Percentiles rank a stretch among this genome's conserved stretches.
Evolutionary conservation across 2,797 vertebrate species (phyloP).

Genomic region (Chanos chanos): DNA sequence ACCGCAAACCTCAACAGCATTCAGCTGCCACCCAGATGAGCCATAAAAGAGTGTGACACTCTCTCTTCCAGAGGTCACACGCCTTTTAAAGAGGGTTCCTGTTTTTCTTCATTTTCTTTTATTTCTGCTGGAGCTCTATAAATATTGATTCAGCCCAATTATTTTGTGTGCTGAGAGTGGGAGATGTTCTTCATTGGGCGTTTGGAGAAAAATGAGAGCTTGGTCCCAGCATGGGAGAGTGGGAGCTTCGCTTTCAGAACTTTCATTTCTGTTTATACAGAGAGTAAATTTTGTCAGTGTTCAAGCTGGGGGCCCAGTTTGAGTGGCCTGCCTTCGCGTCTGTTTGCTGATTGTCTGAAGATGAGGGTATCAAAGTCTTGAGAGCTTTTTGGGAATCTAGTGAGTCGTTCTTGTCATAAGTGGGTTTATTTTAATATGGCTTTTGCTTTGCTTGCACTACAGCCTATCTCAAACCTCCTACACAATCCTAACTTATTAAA

Average conservation of each 20-base stretch:
- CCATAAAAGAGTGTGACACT: not conserved
- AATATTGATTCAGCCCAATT: not conserved
- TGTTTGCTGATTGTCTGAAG: not conserved
- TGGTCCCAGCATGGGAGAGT: not conserved
- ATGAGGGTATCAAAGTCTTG: not conserved
- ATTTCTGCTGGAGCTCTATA: not conserved
- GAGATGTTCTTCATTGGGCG: not conserved
- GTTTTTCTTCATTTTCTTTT: not conserved
- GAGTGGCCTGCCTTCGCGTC: constrained; percentile 1
- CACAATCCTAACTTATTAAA: not conserved
- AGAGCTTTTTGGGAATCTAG: not conserved
- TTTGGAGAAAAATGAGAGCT: not conserved
- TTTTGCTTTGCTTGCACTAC: not conserved
- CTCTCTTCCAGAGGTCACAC: not conserved
- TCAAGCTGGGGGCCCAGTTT: not conserved
- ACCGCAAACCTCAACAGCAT: constrained; percentile 1
- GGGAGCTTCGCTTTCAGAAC: not conserved
- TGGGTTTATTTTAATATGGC: too few relatives aligned
- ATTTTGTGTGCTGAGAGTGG: not conserved
- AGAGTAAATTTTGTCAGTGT: not conserved
- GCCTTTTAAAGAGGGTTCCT: not conserved
- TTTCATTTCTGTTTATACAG: constrained; percentile 4
- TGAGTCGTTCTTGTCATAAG: not conserved
- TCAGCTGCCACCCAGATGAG: constrained; percentile 21
- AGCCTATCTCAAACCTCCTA: not conserved